Evolutionary conservation across 2,113 vertebrate genomes (phyloP).

Genomic region (Dolichallabes microphthalmus): DNA sequence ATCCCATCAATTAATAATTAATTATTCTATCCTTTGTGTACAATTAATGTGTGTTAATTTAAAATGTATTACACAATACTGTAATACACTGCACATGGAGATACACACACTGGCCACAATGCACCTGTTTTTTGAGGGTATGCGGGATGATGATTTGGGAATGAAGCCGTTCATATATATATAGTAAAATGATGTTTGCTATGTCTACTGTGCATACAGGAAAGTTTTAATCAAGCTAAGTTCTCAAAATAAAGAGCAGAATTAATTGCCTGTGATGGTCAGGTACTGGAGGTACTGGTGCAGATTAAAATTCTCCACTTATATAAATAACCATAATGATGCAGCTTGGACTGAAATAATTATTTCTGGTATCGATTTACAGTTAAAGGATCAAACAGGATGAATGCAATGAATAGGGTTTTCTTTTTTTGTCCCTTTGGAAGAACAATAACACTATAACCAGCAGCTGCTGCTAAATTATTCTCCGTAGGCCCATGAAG

Average conservation of each 20-base stretch:
- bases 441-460: slow-evolving; percentile 16
- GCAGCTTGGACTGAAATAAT: neutral
- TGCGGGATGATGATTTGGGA: no score
- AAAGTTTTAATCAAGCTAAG: neutral
- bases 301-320: slow-evolving; percentile 26
- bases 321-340: slow-evolving; percentile 16
- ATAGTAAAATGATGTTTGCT: neutral
- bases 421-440: neutral
- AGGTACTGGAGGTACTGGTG: slow-evolving; percentile 7
- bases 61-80: no score
- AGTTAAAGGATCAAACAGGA: slow-evolving; percentile 2
- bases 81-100: no score
- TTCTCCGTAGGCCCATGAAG: slow-evolving; percentile 1
- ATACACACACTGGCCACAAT: no score
- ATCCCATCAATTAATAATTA: no score
- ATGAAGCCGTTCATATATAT: no score
- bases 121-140: no score
- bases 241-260: slow-evolving; percentile 24
- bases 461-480: neutral
- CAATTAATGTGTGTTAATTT: no score
- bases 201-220: no score
- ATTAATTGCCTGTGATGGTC: slow-evolving; percentile 26
- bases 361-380: neutral
- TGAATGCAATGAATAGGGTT: neutral
- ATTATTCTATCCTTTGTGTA: no score